Evolutionary conservation across 2,888 invertebrate species (phyloP).

Genomic region (Tortricodes alternella): DNA sequence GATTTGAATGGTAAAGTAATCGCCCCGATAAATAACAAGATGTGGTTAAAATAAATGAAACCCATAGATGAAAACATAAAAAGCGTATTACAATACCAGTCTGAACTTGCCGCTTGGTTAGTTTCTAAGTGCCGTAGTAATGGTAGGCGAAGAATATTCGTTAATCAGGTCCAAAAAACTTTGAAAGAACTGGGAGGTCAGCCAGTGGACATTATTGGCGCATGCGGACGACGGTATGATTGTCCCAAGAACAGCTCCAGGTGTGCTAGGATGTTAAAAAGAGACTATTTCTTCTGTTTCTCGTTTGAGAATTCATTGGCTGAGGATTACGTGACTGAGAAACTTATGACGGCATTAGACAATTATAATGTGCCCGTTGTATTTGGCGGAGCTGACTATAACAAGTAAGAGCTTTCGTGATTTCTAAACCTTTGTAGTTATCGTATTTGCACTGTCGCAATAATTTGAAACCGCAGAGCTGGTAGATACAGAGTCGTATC

Average conservation of each 20-base stretch:
- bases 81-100: neutral
- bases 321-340: neutral
- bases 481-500: too few relatives aligned
- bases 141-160: neutral
- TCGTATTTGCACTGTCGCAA: neutral
- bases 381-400: neutral
- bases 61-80: neutral
- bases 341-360: neutral
- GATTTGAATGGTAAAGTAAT: neutral
- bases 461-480: too few relatives aligned
- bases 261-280: neutral
- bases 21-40: neutral
- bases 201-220: neutral
- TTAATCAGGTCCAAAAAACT: neutral
- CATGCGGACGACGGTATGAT: neutral
- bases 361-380: neutral
- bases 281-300: neutral
- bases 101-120: neutral
- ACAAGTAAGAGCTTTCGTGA: neutral
- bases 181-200: neutral
- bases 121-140: neutral
- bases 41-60: neutral
- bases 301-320: neutral
- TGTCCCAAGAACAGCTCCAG: neutral
- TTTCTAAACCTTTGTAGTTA: neutral